Evolutionary conservation across 2,888 invertebrate genomes (phyloP), one percentile per base, ranked within the genome.

Genomic region (Hemithea aestivaria): DNA sequence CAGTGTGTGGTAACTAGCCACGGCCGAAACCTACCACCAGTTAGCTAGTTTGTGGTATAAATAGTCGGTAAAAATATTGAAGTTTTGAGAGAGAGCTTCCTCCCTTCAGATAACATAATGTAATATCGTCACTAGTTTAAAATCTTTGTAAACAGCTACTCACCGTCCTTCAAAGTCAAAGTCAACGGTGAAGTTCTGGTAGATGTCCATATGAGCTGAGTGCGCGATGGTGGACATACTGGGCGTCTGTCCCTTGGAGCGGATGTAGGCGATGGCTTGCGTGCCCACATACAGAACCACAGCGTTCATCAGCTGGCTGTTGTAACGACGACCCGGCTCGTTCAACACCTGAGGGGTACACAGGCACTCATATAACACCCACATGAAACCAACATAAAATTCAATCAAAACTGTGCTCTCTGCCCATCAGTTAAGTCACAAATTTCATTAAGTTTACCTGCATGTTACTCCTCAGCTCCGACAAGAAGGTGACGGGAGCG

Each of bases 151-250:
- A 16, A 16, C 2, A 24, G 10, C 4, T 11, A 56, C 80, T 66
- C 39, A 80, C 82, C 89, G 79, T 76, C 98, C 99, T 88, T 99
- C 99, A 7, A 96, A 98, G 76, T 99, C 99, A 49, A 99, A 91
- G 80, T 98, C 98, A 0, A 99, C 98, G 1, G 98, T 98, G 56
- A 99, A 90, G 87, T 98, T 99, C 87, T 99, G 99, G 90, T 99
- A 99, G 57, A 99, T 99, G 77, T 99, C 99, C 98, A 99, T 99
- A 77, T 98, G 99, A 0, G 99, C 95, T 20, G 98, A 97, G 74
- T 99, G 98, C 1, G 97, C 96, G 50, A 99, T 98, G n/a, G 98
- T 98, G 27, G 96, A 93, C 93, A 98, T 97, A 69, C 94, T 98
- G 0, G 98, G 98, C 1, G 96, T 94, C 60, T 94, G 93, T 28